Evolutionary conservation across 2,113 vertebrate species (phyloP).

Genomic region (Henicopernis longicauda): DNA sequence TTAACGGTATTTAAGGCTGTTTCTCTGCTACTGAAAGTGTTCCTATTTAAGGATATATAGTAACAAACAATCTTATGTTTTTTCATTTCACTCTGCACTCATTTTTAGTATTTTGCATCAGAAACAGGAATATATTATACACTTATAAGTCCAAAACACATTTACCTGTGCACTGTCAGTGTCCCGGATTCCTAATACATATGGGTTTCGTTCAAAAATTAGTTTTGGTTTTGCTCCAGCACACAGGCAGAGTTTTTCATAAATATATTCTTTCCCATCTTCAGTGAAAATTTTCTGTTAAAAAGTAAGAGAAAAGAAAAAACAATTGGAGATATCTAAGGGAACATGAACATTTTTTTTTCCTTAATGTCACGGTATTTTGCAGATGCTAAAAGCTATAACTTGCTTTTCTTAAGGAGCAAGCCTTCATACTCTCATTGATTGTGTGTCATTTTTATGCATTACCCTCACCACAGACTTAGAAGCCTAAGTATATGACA

Average conservation of each 20-base stretch:
- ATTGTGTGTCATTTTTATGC: neutral
- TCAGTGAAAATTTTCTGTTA: constrained; percentile 82
- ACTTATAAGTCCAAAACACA: neutral
- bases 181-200: constrained; percentile 92
- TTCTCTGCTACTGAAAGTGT: neutral
- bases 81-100: neutral
- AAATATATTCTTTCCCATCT: constrained; percentile 74
- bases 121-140: neutral
- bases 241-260: constrained; percentile 91
- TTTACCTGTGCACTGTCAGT: constrained; percentile 94
- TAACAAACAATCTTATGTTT: neutral
- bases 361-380: neutral
- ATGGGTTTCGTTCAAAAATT: constrained; percentile 78
- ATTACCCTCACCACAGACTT: neutral
- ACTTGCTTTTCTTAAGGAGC: neutral
- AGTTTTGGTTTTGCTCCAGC: constrained; percentile 89
- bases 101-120: neutral
- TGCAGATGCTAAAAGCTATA: neutral
- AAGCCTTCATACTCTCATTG: neutral
- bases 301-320: neutral
- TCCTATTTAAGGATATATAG: neutral
- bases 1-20: neutral
- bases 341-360: neutral
- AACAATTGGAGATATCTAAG: neutral
- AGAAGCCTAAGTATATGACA: neutral